Evolutionary conservation across 2,797 vertebrate genomes (phyloP), one percentile per base, ranked within the genome.

Genomic region (Ataeniobius toweri): DNA sequence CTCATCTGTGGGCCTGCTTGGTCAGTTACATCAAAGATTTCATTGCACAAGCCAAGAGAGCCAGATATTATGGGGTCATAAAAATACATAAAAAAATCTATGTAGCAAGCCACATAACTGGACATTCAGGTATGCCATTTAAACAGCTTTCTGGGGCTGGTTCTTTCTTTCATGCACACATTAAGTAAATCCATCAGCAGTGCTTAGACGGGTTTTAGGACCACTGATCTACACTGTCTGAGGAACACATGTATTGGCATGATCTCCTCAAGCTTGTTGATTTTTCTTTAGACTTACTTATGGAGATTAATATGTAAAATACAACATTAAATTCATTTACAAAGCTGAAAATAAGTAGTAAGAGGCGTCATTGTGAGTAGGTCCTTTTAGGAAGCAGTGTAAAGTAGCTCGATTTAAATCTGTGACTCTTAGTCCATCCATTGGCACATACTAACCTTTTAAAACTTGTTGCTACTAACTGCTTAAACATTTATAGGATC

Each of bases 141-240:
- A 69, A 56, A 14, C n/a, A 59, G 2, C 63, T 76, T 77, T 76
- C 36, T 31, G 8, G 13, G 46, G 46, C 9, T 69, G 12, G 8
- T 48, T 71, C 16, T 20, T 18, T 8, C 24, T 41, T 85, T 48
- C 46, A 4, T 2, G 39, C 3, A 44, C 28, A 24, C 13, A 55
- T 75, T 39, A 61, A 31, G 56, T 67, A 50, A 8, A 9, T 41
- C 20, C 12, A 53, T 24, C 39, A 71, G 22, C 72, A 55, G 79
- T 13, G 20, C 1, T 69, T 18, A 24, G 26, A 7, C 46, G 53
- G 51, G 26, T 20, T 13, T 78, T 2, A 22, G 69, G 36, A 65
- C 46, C 55, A 76, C 46, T 74, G 67, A 82, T 82, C 71, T 67
- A 63, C 48, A 77, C 71, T 82, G 10, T 79, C 70, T 39, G 70